Percentiles rank a stretch among this genome's conserved stretches.
phyloP scores from a whole-genome alignment of 2,113 vertebrate species.

The Podarcis muralis region DNA sequence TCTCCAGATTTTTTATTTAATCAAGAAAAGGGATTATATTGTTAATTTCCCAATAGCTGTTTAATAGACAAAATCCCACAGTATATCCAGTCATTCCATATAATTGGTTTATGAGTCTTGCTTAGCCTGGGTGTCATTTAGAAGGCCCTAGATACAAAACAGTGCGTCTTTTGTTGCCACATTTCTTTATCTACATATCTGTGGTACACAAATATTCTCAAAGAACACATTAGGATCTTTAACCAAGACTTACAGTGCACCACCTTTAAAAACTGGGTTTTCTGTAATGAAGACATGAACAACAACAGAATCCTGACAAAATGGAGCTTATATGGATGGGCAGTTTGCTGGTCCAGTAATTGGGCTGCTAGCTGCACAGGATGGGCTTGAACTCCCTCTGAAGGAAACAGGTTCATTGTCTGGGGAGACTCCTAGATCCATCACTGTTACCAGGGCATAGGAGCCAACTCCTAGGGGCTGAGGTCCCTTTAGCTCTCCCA shows the following conservation, averaged over 20 bases:
- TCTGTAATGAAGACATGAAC: background rate
- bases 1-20: constrained; percentile 10
- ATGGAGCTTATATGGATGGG: no score
- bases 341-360: no score
- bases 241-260: no score
- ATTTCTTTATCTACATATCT: background rate
- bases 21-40: constrained; percentile 15
- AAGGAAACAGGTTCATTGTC: no score
- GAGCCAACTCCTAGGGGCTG: no score
- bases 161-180: background rate
- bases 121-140: constrained; percentile 2
- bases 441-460: no score
- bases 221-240: no score
- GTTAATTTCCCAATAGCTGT: constrained; percentile 3
- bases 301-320: no score
- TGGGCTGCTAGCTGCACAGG: no score
- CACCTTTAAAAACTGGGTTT: background rate
- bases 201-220: background rate
- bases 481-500: no score
- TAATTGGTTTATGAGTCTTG: constrained; percentile 17
- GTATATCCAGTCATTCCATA: constrained; percentile 1
- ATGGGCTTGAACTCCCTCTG: no score
- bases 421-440: no score
- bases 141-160: background rate
- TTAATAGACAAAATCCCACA: constrained; percentile 5